Evolutionary conservation across 2,797 vertebrate species (phyloP), one percentile per base, ranked within the genome.

Genomic region (Crax fasciolata): DNA sequence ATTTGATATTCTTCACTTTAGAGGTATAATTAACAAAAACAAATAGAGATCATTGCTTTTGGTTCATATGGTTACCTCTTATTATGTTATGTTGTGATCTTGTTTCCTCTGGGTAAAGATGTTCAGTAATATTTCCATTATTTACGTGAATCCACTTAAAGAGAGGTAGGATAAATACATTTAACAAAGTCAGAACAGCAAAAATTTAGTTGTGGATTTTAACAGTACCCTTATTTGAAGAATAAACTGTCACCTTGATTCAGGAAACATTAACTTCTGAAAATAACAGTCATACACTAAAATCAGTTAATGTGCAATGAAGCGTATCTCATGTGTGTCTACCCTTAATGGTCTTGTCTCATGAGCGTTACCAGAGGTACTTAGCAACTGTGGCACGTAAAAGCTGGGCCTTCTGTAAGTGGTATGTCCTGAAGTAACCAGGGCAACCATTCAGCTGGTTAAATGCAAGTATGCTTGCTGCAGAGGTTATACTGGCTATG

Each of bases 391-490:
- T 79, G 68, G 18, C 70, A 80, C 43, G 58, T 80, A 80, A 90
- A 91, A 90, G 13, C 41, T 71, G 30, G 73, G 48, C 61, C 52
- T 89, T 85, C 61, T 91, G 14, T 58, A 81, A 85, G 41, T 58
- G 44, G 49, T 54, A 9, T 1, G 73, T 32, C 30, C 25, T 77
- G 43, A 46, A 89, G 28, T n/a, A 68, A 76, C 84, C 86, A 84
- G 73, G 46, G 46, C 57, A 90, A 44, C 39, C n/a, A 32, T 85
- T 91, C 54, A 66, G 3, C 19, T 89, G 39, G 32, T 76, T 80
- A 77, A 61, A 89, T 93, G 48, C 38, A 51, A 52, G 11, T 52
- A 28, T 83, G 72, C 65, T 94, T 94, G 58, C 59, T 87, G 57
- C 65, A 78, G 61, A 92, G 58, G 39, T 85, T 81, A 28, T 55